Percentiles rank a stretch among this genome's conserved stretches.
phyloP scores from a whole-genome alignment of 2,888 invertebrate genomes.

The Cosmia pyralina region DNA sequence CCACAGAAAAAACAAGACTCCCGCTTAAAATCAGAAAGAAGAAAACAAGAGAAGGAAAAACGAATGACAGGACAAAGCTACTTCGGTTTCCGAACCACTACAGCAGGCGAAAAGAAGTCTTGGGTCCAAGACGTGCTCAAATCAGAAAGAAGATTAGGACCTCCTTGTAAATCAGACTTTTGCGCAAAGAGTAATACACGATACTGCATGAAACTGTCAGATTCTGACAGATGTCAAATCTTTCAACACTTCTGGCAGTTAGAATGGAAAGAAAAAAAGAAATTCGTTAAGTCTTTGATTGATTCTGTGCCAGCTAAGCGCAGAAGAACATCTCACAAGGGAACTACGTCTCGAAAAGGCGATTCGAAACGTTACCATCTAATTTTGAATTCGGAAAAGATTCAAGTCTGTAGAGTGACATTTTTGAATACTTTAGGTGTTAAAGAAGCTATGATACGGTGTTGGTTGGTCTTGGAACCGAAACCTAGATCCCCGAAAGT shows the following conservation, averaged over 20 bases:
- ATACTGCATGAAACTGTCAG: slow-evolving; percentile 69
- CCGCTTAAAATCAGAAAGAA: slow-evolving; percentile 68
- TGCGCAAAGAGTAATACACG: slow-evolving; percentile 70
- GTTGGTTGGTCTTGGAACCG: slow-evolving; percentile 71
- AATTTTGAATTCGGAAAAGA: slow-evolving; percentile 61
- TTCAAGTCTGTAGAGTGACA: slow-evolving; percentile 76
- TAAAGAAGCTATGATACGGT: slow-evolving; percentile 80
- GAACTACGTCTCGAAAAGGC: slow-evolving; percentile 72
- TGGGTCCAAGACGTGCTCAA: slow-evolving; percentile 81
- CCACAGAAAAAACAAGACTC: slow-evolving; percentile 69
- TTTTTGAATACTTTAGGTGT: slow-evolving; percentile 81
- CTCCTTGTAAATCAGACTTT: slow-evolving; percentile 70
- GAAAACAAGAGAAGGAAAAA: slow-evolving; percentile 76
- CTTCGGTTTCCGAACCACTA: slow-evolving; percentile 74
- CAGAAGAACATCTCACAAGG: slow-evolving; percentile 70
- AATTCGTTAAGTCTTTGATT: slow-evolving; percentile 72
- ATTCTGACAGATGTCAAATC: slow-evolving; percentile 68
- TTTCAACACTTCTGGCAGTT: slow-evolving; percentile 80
- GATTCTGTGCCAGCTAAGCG: slow-evolving; percentile 75
- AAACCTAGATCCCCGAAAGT: slow-evolving; percentile 68
- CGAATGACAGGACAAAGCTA: slow-evolving; percentile 82
- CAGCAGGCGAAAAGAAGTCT: slow-evolving; percentile 64
- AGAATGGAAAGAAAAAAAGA: slow-evolving; percentile 78
- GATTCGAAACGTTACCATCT: slow-evolving; percentile 78
- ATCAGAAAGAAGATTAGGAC: slow-evolving; percentile 75